Base-by-base conservation (phyloP, 2,888 invertebrate genomes). In the Troides oblongomaculatus region DNA sequence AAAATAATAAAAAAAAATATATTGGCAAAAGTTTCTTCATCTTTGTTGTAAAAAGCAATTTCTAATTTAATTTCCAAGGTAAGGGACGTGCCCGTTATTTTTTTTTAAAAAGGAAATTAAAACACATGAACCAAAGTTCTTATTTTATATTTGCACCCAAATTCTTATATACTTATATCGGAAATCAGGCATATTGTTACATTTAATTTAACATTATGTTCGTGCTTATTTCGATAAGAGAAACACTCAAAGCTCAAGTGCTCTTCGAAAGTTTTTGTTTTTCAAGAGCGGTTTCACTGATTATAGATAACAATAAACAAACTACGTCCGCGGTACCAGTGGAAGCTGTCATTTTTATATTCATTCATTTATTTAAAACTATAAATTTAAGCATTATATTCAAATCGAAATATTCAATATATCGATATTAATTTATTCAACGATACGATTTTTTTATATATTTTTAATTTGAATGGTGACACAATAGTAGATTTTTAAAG, bases 171-270 rank as follows among this genome's bases (percentile, higher is more conserved):
- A 50, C 5, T 50, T 1, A 53, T 53, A n/a, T 53, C n/a, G 7
- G n/a, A 53, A 53, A 53, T 56, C 8, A 21, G 53, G 64, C 39
- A 43, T 69, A 64, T 70, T 63, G 66, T 70, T 70, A 66, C 66
- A 66, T 18, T 63, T 63, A 60, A 70, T 60, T 63, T 70, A 64
- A 69, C 64, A 62, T 69, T 65, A 69, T 23, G 57, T 65, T 64
- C 60, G 64, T 64, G 70, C 62, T 46, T 62, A 67, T 67, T 64
- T 56, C 67, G 67, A 71, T 71, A 71, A 64, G 61, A 64, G 60
- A 66, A 63, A 64, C 70, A 71, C 70, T 71, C 64, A 62, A 66
- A 67, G 56, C 64, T 71, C 67, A 62, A 71, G 70, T 67, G 70
- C 59, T 64, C 61, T 66, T 50, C 56, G 67, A 61, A 62, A 53